phyloP scores from a whole-genome alignment of 2,113 vertebrate genomes.

The Puma concolor region DNA sequence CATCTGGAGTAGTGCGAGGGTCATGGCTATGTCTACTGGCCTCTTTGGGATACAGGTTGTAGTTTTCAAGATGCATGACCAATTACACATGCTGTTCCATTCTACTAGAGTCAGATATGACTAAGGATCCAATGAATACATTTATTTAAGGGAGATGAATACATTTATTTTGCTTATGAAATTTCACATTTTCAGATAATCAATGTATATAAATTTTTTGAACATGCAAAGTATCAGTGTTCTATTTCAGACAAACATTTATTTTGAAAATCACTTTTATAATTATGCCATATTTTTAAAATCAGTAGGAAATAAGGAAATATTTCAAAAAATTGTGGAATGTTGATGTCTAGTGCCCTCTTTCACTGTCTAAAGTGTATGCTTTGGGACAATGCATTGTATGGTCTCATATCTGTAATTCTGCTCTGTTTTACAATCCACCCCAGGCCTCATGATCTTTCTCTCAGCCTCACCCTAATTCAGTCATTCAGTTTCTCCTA shows the following conservation, averaged over 20 bases:
- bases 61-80: neutral
- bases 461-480: neutral
- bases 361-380: neutral
- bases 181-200: neutral
- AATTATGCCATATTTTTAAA: neutral
- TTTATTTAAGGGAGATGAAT: neutral
- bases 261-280: neutral
- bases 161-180: neutral
- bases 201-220: neutral
- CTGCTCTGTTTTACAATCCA: neutral
- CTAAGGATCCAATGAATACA: neutral
- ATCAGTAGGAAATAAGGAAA: neutral
- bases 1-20: neutral
- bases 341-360: neutral
- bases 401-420: neutral
- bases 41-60: too few relatives aligned
- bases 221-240: neutral
- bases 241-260: neutral
- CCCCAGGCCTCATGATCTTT: neutral
- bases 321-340: neutral
- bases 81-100: neutral
- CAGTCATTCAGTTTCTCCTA: neutral
- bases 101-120: neutral
- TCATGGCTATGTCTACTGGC: neutral
- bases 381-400: neutral